phyloP scores from a whole-genome alignment of 2,797 vertebrate species.

The Trematomus bernacchii region DNA sequence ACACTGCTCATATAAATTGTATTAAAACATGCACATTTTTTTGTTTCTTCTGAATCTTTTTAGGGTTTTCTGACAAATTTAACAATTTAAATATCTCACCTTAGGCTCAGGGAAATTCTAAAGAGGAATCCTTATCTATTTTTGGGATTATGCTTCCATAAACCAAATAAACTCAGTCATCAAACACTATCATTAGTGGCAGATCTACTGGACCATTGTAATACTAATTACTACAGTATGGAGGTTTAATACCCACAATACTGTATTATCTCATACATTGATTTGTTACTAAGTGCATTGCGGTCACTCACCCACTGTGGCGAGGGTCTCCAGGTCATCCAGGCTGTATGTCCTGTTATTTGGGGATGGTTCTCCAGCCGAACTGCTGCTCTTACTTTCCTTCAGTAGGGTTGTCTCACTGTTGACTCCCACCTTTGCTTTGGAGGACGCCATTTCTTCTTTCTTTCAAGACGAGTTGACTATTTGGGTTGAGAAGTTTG shows the following conservation, averaged over 20 bases:
- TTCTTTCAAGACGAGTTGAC: neutral
- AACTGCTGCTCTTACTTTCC: conserved; percentile 69
- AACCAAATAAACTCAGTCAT: too few species aligned
- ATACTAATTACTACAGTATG: neutral
- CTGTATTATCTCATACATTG: neutral
- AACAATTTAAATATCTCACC: too few species aligned
- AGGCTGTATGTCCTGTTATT: conserved; percentile 78
- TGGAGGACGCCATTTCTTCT: conserved; percentile 81
- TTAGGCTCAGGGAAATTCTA: too few species aligned
- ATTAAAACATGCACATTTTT: too few species aligned
- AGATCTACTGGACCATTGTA: neutral
- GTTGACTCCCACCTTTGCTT: conserved; percentile 72
- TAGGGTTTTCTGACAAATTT: too few species aligned
- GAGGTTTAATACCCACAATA: too few species aligned
- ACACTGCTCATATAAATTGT: too few species aligned
- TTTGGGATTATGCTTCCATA: too few species aligned
- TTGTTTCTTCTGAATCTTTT: too few species aligned
- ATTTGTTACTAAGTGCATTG: too few species aligned
- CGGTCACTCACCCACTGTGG: conserved; percentile 88
- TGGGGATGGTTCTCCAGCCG: conserved; percentile 60
- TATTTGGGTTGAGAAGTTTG: conserved; percentile 15
- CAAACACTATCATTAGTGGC: neutral
- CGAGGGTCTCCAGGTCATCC: conserved; percentile 91
- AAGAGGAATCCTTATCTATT: too few species aligned
- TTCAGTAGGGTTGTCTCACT: conserved; percentile 65